phyloP scores from a whole-genome alignment of 2,797 vertebrate genomes.

The Acrossocheilus wenchowensis region DNA sequence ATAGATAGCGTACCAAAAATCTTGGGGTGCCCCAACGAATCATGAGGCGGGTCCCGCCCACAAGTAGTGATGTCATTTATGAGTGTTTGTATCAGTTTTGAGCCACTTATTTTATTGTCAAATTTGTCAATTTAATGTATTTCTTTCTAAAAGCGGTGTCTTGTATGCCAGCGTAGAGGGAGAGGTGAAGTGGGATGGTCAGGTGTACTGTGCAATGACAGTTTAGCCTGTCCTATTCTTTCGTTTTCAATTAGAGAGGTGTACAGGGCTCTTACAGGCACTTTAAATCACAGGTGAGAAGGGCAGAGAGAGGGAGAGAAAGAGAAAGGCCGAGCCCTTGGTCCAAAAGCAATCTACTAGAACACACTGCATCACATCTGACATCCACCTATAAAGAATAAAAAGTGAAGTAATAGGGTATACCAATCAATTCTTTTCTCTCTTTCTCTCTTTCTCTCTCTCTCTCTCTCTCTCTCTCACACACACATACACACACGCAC shows the following conservation, averaged over 20 bases:
- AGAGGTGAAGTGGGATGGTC: background rate
- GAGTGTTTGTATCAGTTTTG: constrained; percentile 8
- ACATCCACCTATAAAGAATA: constrained; percentile 45
- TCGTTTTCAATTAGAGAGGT: constrained; percentile 37
- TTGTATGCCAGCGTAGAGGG: background rate
- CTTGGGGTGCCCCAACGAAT: background rate
- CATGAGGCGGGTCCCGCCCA: background rate
- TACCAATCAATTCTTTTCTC: constrained; percentile 11
- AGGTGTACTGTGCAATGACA: constrained; percentile 25
- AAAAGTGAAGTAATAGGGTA: constrained; percentile 27
- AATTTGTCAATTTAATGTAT: background rate
- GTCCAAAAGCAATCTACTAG: constrained; percentile 38
- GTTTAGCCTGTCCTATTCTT: constrained; percentile 35
- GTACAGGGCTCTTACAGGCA: constrained; percentile 21
- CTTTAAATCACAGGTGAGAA: constrained; percentile 49
- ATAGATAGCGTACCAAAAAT: constrained; percentile 21
- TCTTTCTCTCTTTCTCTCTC: background rate
- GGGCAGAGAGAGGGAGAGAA: constrained; percentile 41
- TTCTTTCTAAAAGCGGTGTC: background rate
- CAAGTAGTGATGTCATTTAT: constrained; percentile 1
- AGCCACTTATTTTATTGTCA: background rate
- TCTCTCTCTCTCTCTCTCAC: background rate
- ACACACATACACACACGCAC: too few relatives aligned
- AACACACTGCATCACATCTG: constrained; percentile 49
- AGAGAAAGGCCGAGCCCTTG: constrained; percentile 34